Conservation (phyloP, 2,888 invertebrate genomes). For the Drosophila aldrichi region DNA sequence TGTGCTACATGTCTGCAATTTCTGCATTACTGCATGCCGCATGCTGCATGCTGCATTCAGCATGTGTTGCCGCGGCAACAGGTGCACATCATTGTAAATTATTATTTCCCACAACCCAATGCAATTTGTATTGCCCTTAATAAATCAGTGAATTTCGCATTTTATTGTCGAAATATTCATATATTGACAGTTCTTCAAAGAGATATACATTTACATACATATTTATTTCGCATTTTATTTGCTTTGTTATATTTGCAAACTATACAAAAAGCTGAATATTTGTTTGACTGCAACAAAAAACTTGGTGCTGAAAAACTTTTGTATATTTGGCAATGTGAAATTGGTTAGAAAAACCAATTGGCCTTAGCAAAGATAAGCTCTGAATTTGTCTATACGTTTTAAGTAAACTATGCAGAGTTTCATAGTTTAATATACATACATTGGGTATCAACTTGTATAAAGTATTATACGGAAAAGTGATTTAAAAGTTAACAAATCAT, state of each 20-base stretch:
- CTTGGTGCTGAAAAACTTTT: no score
- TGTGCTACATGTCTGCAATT: not conserved
- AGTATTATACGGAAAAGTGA: no score
- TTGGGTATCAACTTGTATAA: no score
- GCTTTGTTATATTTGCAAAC: not conserved
- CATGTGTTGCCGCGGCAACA: slow-evolving; percentile 37
- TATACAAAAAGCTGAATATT: no score
- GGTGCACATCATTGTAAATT: slow-evolving; percentile 17
- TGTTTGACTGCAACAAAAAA: not conserved
- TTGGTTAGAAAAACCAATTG: not conserved
- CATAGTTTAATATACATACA: no score
- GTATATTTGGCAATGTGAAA: not conserved
- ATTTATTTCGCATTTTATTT: not conserved
- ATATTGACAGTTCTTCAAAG: not conserved
- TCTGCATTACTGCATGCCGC: not conserved
- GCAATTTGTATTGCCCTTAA: not conserved
- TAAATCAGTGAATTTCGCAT: not conserved
- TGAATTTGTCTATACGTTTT: no score
- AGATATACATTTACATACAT: not conserved
- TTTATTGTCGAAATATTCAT: not conserved
- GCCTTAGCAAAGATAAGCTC: not conserved
- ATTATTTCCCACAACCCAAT: not conserved
- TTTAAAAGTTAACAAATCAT: no score
- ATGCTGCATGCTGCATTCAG: slow-evolving; percentile 18
- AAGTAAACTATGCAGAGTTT: no score